Percentiles rank a stretch among this genome's conserved stretches.
These are phyloP conservation scores for Cariama cristata DNA, from an alignment of 2,113 vertebrate genomes.

Conservation along the genomic window DNA sequence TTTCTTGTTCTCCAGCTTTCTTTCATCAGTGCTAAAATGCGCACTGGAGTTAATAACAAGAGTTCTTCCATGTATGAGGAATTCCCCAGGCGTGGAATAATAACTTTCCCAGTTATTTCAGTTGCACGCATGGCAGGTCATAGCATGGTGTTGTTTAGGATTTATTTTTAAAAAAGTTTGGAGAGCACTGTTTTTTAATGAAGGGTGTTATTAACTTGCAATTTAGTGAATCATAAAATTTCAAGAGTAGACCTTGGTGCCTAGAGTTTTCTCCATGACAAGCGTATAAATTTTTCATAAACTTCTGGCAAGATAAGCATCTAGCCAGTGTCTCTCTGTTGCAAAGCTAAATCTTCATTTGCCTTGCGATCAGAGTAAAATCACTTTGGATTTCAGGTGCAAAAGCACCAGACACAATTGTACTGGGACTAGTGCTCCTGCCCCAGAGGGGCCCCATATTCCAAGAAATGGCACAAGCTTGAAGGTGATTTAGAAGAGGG, in stretches of 20 bases:
- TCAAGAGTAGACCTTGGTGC: neutral
- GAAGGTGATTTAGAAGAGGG: neutral
- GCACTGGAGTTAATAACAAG: neutral
- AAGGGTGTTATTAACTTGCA: neutral
- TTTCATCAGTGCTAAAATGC: neutral
- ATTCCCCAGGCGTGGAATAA: neutral
- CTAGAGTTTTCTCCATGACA: neutral
- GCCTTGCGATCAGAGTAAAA: neutral
- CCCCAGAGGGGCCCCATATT: neutral
- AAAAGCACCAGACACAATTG: neutral
- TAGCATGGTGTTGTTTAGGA: neutral
- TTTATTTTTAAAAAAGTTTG: neutral
- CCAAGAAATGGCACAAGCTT: neutral
- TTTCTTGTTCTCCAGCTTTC: neutral
- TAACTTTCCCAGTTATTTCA: neutral
- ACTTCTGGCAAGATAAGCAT: neutral
- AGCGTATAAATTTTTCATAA: neutral
- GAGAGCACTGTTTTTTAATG: neutral
- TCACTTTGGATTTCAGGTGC: neutral
- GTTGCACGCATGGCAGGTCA: neutral
- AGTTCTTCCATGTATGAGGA: accelerated
- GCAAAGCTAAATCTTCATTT: neutral
- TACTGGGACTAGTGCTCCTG: neutral
- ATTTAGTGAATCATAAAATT: neutral
- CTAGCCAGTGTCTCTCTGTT: neutral